Base-by-base conservation (phyloP, 1,140 invertebrate species). In the Drosophila lini region DNA sequence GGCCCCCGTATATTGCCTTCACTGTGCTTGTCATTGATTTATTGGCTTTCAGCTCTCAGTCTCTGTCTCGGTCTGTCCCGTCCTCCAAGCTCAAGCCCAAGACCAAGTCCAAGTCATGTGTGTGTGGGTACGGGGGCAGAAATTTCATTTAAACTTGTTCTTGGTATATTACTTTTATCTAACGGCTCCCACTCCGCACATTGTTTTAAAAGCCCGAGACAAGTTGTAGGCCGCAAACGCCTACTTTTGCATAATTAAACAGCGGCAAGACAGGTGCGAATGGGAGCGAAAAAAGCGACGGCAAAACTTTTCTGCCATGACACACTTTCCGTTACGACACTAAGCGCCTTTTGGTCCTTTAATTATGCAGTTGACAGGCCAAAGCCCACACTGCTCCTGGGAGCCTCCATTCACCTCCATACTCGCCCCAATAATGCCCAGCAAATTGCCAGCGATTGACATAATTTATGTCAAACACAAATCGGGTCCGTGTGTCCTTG, bases 101-200 rank as follows among this genome's bases (percentile, higher is more conserved):
- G 52, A 32, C 28, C 50, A 38, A 55, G 52, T 60, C 38, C 40
- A 28, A 55, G 60, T 53, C 50, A 45, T 52, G 69, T 63, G 47
- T 53, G 36, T 31, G n/a, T 19, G 22, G n/a, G 3, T 28, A 10
- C 19, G 11, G 42, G 31, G 15, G 11, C 11, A 15, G 47, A 77
- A 83, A 88, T 41, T 88, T 84, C 74, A 88, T 89, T 89, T 81
- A 89, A 89, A 78, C 68, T 84, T 84, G 31, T 80, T 74, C 76
- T 70, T 62, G 69, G 76, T 59, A 86, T 64, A 89, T 89, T 80
- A 84, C 68, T 61, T 61, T 74, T 63, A 69, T 62, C 60, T 69
- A 75, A 44, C 42, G 32, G 13, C 36, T 60, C 58, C 42, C 42
- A 22, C 56, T 64, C 58, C 52, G 45, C 47, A 56, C 61, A 61